Evolutionary conservation across 2,113 vertebrate species (phyloP), one percentile per base, ranked within the genome.

Genomic region (Scalopus aquaticus): DNA sequence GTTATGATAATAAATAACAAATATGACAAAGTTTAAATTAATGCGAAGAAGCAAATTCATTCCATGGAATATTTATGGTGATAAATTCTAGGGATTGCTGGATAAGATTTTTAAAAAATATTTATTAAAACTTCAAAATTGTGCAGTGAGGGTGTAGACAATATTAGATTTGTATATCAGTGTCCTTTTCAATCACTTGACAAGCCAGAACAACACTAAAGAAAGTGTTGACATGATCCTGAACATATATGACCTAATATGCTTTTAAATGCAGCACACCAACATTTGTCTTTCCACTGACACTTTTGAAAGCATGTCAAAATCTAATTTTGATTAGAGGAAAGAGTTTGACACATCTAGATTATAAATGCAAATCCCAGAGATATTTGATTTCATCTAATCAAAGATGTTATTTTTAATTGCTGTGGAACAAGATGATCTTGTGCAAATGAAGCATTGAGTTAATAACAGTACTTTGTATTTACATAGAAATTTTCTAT

Each of bases 381-480:
- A 96, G 93, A 93, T 96, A 96, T 95, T 97, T 97, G 93, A 97
- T 97, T 96, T 96, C 73, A 92, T 95, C 96, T 97, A 96, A 97
- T 97, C 95, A 96, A 96, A 97, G 90, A 96, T 94, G 91, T 92
- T 96, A 92, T 96, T 96, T 97, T 97, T 97, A 96, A 97, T 97
- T 97, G 96, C 97, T 95, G 8, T 93, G 77, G 94, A 97, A 97
- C 89, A 91, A 88, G 95, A 94, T 95, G 82, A 96, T 96, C 88
- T 96, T 96, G 76, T 95, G 94, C 67, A 96, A 97, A 97, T 97
- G 93, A 97, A 42, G 37, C 58, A 92, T 19, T 78, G 92, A 95
- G 93, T 95, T 97, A 97, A 96, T 96, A 96, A 87, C 70, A 87
- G 94, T 93, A 96, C 76, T 97, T 95, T 95, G 19, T 96, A 96